Evolutionary conservation across 2,888 invertebrate genomes (phyloP), one percentile per base, ranked within the genome.

Genomic region (Camponotus fellah): DNA sequence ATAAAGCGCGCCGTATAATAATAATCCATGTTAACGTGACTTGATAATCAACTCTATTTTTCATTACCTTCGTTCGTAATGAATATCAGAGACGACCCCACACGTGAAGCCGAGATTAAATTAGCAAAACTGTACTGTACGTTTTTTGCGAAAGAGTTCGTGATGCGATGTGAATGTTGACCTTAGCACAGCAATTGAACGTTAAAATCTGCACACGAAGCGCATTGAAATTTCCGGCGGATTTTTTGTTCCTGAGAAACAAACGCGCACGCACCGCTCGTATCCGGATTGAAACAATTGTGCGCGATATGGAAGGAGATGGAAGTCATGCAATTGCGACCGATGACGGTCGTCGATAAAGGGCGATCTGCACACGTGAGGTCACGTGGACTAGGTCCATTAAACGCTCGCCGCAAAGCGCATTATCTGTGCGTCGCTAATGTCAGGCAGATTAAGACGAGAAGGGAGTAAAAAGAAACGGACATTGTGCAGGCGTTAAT

Each of bases 381-480:
- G 75, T 87, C 80, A 71, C 83, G 83, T 83, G 83, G 83, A 83
- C 71, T 46, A 49, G 80, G 64, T 80, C 64, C 65, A 83, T 83
- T 83, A 83, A 83, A 80, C n/a, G 79, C n/a, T n/a, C n/a, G 46
- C 43, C 21, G 56, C 65, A 71, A 80, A 62, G 77, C 53, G 68
- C 64, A 77, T 79, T 83, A 76, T 83, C 83, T 83, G 40, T 79
- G 58, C 40, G 60, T 49, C 10, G 49, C 77, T 77, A 77, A 77
- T 83, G 83, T 53, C 62, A 68, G 77, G 37, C 64, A 77, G 69
- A 83, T 83, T 77, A 83, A 83, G 77, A 69, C 77, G 49, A 77
- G 43, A 69, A 26, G 82, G 68, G n/a, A 40, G 49, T 62, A 62
- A 68, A 77, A 64, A 75, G 56, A 82, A 79, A 60, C 34, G 69